These are phyloP conservation scores for Ochlodes sylvanus DNA, from an alignment of 2,888 invertebrate genomes.

Conservation along the genomic window DNA sequence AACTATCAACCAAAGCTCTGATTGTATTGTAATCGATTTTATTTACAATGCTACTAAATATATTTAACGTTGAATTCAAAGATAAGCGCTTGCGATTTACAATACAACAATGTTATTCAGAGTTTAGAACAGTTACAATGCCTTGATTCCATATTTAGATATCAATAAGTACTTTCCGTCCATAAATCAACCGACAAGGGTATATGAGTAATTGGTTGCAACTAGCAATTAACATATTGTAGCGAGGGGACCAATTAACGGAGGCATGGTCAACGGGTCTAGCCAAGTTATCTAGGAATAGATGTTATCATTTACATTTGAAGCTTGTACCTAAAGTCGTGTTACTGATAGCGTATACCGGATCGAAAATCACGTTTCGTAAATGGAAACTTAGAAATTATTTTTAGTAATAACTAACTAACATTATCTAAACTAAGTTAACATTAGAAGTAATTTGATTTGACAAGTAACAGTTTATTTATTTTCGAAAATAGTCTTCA, in stretches of 20 bases:
- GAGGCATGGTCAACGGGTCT: constrained; percentile 12
- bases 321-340: background rate
- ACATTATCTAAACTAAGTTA: too few relatives aligned
- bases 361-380: too few relatives aligned
- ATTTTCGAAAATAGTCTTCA: too few relatives aligned
- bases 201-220: constrained; percentile 25
- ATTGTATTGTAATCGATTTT: too few relatives aligned
- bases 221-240: constrained; percentile 22
- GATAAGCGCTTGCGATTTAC: too few relatives aligned
- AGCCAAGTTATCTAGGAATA: background rate
- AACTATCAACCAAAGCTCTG: too few relatives aligned
- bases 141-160: constrained; percentile 8
- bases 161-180: background rate
- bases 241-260: constrained; percentile 25
- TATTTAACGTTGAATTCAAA: too few relatives aligned
- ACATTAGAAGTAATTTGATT: too few relatives aligned
- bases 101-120: background rate
- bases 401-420: too few relatives aligned
- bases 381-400: too few relatives aligned
- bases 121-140: background rate
- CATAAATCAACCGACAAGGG: constrained; percentile 18
- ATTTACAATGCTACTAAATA: too few relatives aligned
- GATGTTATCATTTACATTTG: background rate
- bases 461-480: too few relatives aligned
- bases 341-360: background rate